Conservation (phyloP, 1,140 invertebrate genomes). For the Drosophila yakuba region DNA sequence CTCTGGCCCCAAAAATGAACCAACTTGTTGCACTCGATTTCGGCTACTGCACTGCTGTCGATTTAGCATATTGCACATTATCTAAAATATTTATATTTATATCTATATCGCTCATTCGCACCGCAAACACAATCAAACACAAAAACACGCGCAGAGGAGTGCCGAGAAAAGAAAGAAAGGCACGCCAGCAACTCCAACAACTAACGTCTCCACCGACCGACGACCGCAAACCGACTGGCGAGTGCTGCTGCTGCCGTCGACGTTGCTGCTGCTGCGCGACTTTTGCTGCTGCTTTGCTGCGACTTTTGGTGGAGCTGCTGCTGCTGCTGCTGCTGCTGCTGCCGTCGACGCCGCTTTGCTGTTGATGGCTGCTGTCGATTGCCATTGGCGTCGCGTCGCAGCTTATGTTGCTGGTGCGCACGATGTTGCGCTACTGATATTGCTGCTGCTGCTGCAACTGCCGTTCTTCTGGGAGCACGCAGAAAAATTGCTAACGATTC, state of each 20-base stretch:
- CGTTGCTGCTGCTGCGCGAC: conserved; percentile 21
- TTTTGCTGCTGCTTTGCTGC: neutral
- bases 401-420: conserved; percentile 28
- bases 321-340: conserved; percentile 2
- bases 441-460: conserved; percentile 18
- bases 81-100: conserved; percentile 16
- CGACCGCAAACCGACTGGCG: conserved; percentile 65
- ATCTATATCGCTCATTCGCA: neutral
- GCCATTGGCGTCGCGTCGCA: conserved; percentile 22
- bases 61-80: conserved; percentile 36
- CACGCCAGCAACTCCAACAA: conserved; percentile 17
- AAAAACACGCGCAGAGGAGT: conserved; percentile 45
- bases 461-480: conserved; percentile 11
- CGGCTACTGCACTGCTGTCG: conserved; percentile 29
- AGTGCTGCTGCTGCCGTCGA: conserved; percentile 37
- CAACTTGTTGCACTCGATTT: conserved; percentile 34
- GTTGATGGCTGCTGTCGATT: conserved; percentile 39
- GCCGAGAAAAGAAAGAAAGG: conserved; percentile 3
- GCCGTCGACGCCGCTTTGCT: neutral
- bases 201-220: conserved; percentile 44
- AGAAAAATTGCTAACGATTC: neutral
- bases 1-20: conserved; percentile 32
- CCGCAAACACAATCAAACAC: conserved; percentile 18
- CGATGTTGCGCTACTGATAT: conserved; percentile 26
- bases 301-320: neutral